These are phyloP conservation scores for Drosophila arawakana DNA, from an alignment of 1,140 invertebrate genomes.

Conservation along the genomic window DNA sequence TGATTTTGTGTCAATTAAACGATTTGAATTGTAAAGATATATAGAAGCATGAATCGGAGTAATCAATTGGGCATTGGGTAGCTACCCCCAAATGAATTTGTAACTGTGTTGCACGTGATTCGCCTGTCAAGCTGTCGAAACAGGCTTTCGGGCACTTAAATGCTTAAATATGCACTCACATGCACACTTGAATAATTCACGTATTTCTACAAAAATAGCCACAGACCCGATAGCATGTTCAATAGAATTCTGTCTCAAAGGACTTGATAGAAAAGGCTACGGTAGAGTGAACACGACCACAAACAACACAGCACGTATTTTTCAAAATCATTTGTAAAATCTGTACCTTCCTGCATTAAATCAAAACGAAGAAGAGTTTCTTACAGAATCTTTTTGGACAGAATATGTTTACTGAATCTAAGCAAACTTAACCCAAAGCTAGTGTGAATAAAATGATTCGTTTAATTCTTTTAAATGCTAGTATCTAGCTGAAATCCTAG, in stretches of 20 bases:
- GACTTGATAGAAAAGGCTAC: background rate
- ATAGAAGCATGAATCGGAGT: slow-evolving; percentile 3
- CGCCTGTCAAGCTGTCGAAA: slow-evolving; percentile 22
- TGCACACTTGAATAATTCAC: slow-evolving; percentile 66
- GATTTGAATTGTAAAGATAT: slow-evolving; percentile 20
- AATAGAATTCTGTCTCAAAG: slow-evolving; percentile 35
- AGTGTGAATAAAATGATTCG: too few species aligned
- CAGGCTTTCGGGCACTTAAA: slow-evolving; percentile 39
- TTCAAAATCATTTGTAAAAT: too few species aligned
- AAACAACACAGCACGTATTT: too few species aligned
- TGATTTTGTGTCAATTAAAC: slow-evolving; percentile 65
- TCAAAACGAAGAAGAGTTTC: too few species aligned
- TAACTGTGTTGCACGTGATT: slow-evolving; percentile 39
- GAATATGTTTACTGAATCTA: too few species aligned
- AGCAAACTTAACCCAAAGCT: too few species aligned
- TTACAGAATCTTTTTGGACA: too few species aligned
- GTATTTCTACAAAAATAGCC: slow-evolving; percentile 39
- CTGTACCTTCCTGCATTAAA: too few species aligned
- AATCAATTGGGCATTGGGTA: slow-evolving; percentile 31
- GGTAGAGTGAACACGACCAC: too few species aligned
- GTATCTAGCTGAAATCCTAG: too few species aligned
- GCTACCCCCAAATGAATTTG: slow-evolving; percentile 36
- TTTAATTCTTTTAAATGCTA: too few species aligned
- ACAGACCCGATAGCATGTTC: slow-evolving; percentile 20
- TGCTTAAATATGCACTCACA: slow-evolving; percentile 57